Evolutionary conservation across 2,797 vertebrate species (phyloP), one percentile per base, ranked within the genome.

Genomic region (Schizopygopsis pylzovi): DNA sequence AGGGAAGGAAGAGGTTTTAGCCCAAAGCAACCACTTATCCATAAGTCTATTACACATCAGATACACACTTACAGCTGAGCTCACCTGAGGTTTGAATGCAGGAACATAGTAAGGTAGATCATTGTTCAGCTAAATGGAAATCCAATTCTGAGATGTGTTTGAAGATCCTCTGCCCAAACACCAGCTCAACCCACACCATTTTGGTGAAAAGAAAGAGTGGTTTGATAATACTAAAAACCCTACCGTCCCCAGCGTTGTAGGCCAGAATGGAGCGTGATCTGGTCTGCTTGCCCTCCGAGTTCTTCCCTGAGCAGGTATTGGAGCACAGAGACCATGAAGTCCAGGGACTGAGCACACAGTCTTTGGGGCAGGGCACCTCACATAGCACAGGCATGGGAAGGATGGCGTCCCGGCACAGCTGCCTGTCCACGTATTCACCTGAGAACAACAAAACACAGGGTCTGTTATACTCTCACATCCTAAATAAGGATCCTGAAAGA

Each of bases 271-370:
- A 98, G 37, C 98, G 96, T 0, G 97, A 91, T 20, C 98, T 95
- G 49, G 94, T 95, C 95, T 99, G 98, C 81, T 93, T 97, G 33
- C 98, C 98, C 91, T 99, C 98, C 0, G 97, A 97, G 90, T 96
- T 98, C 92, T 99, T 99, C 2, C 98, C 97, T 0, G 98, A 99
- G 95, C 98, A 99, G 91, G 98, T 99, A 90, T 99, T 96, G 0
- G 98, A 99, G 91, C 98, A 99, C 86, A 96, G 96, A 6, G 97
- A 97, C 98, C 98, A 99, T 0, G 91, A 1, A 0, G 97, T 97
- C 98, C 98, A 99, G 59, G 91, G 86, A 91, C 96, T 99, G 87
- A 99, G 96, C 37, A 96, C 97, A 75, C 98, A 99, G 93, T 99
- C 98, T 92, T 96, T 97, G 0, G 97, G 95, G 92, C 98, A 99